These are phyloP conservation scores for Thinocorus orbignyianus DNA, from an alignment of 2,113 vertebrate genomes.

Conservation along the genomic window DNA sequence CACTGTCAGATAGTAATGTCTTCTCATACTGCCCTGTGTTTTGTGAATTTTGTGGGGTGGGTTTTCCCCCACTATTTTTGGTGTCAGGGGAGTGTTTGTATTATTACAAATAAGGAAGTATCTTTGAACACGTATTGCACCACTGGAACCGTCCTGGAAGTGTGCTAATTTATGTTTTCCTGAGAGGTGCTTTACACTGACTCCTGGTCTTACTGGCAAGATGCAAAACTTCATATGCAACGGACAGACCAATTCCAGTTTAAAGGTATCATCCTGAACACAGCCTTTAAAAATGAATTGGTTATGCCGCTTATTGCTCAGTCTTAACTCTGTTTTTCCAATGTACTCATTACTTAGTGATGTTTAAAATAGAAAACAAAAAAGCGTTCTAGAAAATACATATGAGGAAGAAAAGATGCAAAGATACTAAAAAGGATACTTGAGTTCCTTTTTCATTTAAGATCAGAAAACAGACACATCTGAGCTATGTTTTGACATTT, in stretches of 20 bases:
- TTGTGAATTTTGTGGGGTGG: too few species aligned
- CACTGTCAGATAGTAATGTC: neutral
- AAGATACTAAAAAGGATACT: neutral
- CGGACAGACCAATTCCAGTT: neutral
- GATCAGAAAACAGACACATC: neutral
- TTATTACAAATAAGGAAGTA: neutral
- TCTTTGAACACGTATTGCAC: neutral
- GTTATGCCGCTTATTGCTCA: neutral
- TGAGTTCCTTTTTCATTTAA: neutral
- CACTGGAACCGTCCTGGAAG: neutral
- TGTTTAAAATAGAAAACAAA: neutral
- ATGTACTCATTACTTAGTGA: neutral
- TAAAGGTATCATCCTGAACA: neutral
- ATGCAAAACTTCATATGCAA: neutral
- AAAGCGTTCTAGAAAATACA: neutral
- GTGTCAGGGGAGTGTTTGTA: fast-evolving
- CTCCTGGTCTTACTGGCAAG: neutral
- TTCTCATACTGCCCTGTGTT: neutral
- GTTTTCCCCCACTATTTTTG: neutral
- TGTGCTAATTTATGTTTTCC: neutral
- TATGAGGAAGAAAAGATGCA: neutral
- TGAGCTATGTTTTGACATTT: neutral
- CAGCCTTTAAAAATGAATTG: neutral
- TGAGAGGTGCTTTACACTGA: neutral
- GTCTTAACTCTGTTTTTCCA: neutral